Evolutionary conservation across 2,797 vertebrate genomes (phyloP), one percentile per base, ranked within the genome.

Genomic region (Pseudopleuronectes americanus): DNA sequence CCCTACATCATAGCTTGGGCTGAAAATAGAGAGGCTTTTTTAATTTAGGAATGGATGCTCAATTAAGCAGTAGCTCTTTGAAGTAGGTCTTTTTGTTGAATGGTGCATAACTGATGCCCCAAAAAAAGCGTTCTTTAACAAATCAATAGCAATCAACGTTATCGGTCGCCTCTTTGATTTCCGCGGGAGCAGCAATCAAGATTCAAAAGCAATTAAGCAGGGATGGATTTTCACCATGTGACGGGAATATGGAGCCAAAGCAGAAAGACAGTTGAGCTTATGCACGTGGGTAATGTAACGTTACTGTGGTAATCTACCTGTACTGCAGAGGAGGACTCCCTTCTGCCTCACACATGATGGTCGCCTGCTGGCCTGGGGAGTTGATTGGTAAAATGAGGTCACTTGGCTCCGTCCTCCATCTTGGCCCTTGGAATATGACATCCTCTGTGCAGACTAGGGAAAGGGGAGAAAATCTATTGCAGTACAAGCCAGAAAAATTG

Each of bases 361-460:
- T 89, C 19, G 93, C 92, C 77, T 90, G 90, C 84, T 93, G 93
- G 83, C 92, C 92, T 14, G 87, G 80, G 58, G 92, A 91, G 85
- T 85, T 91, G 83, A 93, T 91, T 22, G 95, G 92, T 67, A 95
- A 93, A 92, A 94, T 90, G 72, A 95, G 92, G 92, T 95, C 92
- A 74, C 84, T 89, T 58, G 94, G 94, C 84, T 95, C 92, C 1
- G 68, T 90, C 87, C 68, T 93, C 93, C 94, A 95, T 87, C 84
- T 92, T 64, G 94, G 93, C 73, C 94, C 94, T 82, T 92, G 88
- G 85, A 94, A 95, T 81, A 87, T 86, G 89, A 88, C 85, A 86
- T 95, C 92, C 64, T 95, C 90, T 89, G 90, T 79, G 81, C 67
- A 88, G 81, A 87, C 92, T 94, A 77, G 63, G 84, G 67, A n/a